These are phyloP conservation scores for Sebastes matsubarae DNA, from an alignment of 2,797 vertebrate genomes.

Conservation along the genomic window DNA sequence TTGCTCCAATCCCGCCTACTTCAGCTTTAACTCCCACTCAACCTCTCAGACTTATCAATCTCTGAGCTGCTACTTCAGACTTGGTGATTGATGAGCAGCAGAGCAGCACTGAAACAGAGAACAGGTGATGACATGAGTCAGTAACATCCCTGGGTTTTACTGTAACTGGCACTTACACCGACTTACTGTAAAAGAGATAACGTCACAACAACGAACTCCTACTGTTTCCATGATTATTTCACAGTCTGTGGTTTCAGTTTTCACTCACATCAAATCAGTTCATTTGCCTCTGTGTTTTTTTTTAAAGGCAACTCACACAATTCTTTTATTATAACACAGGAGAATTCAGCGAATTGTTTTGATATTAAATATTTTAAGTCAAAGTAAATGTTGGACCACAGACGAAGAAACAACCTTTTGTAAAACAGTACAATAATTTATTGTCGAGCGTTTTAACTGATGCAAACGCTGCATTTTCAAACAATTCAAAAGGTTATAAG, in stretches of 20 bases:
- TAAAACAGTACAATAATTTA: constrained; percentile 9
- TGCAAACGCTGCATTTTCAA: constrained; percentile 19
- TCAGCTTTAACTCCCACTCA: no score
- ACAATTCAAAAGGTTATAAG: constrained; percentile 5
- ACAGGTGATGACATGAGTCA: background rate
- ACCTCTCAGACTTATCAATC: background rate
- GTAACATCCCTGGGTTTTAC: background rate
- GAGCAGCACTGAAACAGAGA: background rate
- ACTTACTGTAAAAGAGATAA: background rate
- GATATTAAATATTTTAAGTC: background rate
- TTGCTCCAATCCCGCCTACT: no score
- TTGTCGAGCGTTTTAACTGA: constrained; percentile 10
- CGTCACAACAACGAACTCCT: background rate
- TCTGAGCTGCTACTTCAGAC: background rate
- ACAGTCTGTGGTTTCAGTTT: background rate
- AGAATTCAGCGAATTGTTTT: background rate
- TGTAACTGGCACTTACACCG: background rate
- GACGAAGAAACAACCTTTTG: background rate
- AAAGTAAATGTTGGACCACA: background rate
- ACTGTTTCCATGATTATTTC: background rate
- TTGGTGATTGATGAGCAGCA: background rate
- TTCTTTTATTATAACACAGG: background rate
- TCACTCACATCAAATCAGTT: background rate
- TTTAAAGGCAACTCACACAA: background rate
- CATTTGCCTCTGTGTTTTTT: background rate